Evolutionary conservation across 2,797 vertebrate species (phyloP).

Genomic region (Acanthurus tractus): DNA sequence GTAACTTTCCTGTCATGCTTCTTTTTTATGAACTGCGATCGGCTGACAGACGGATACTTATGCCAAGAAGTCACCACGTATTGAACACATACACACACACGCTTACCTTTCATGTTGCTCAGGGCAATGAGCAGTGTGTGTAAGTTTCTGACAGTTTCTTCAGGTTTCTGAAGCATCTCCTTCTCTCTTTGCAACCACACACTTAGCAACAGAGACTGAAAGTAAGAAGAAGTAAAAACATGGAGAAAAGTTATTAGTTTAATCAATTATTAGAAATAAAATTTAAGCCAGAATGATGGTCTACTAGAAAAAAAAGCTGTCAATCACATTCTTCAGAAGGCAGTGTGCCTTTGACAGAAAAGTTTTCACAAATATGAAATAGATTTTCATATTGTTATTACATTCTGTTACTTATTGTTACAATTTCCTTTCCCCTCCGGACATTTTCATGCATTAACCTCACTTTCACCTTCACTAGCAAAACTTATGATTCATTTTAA

Average conservation of each 20-base stretch:
- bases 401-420: too few relatives aligned
- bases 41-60: not conserved
- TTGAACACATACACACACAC: too few relatives aligned
- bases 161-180: constrained; percentile 88
- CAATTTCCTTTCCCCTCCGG: not conserved
- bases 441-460: not conserved
- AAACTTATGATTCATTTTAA: not conserved
- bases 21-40: not conserved
- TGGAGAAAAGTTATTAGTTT: not conserved
- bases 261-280: too few relatives aligned
- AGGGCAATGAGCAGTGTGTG: constrained; percentile 89
- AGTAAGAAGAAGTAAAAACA: not conserved
- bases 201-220: constrained; percentile 87
- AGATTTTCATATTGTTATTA: too few relatives aligned
- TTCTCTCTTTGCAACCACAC: constrained; percentile 95
- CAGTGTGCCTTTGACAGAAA: too few relatives aligned
- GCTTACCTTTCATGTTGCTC: constrained; percentile 93
- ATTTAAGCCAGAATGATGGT: too few relatives aligned
- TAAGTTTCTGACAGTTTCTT: constrained; percentile 85
- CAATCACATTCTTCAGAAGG: too few relatives aligned
- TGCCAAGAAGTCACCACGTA: not conserved
- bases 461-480: not conserved
- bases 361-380: too few relatives aligned
- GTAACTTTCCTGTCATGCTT: not conserved
- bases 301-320: too few relatives aligned